A percentile compares a stretch with the other conserved stretches of the same genome.
Conservation (phyloP, 2,797 vertebrate species). For the Salmo trutta region DNA sequence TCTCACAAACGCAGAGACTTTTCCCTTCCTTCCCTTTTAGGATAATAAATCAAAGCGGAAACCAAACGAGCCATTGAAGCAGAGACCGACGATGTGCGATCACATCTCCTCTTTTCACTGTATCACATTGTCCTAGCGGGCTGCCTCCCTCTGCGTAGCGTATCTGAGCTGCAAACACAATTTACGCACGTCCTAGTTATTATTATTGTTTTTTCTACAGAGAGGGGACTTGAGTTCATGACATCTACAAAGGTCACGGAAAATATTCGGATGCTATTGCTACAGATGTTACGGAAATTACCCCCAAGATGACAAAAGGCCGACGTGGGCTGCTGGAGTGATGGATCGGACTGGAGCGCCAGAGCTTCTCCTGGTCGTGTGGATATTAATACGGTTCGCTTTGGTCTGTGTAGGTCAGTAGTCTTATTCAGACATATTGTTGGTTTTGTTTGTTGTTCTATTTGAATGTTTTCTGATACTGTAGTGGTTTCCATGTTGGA, state of each 20-base stretch:
- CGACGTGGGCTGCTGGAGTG: constrained; percentile 34
- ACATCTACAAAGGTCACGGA: background rate
- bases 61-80: constrained; percentile 1
- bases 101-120: background rate
- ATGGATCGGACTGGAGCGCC: constrained; percentile 40
- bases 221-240: constrained; percentile 15
- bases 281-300: constrained; percentile 22
- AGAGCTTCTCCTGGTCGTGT: constrained; percentile 43
- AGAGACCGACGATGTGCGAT: background rate
- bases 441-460: background rate
- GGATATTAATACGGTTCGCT: constrained; percentile 49
- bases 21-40: background rate
- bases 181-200: background rate
- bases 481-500: no score
- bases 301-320: constrained; percentile 44
- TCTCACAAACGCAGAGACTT: background rate
- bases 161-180: constrained; percentile 11
- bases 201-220: background rate
- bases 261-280: constrained; percentile 10
- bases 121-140: background rate
- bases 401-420: constrained; percentile 58
- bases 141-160: no score
- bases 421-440: background rate
- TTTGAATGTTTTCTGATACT: background rate
- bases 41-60: constrained; percentile 3